Percentiles rank a stretch among this genome's conserved stretches.
phyloP scores from a whole-genome alignment of 2,888 invertebrate species.

The Cephalotes varians region DNA sequence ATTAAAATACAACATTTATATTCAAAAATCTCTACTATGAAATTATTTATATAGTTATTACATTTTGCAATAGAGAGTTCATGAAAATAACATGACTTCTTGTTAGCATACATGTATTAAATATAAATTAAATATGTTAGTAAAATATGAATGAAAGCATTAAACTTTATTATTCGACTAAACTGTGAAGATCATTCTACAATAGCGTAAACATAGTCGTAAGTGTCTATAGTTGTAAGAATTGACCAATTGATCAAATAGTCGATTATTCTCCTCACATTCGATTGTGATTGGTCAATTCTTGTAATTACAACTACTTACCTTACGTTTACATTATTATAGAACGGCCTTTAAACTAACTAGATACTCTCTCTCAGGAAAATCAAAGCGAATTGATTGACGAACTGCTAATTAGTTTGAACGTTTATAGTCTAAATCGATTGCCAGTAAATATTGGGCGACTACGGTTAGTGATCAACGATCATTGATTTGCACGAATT shows the following conservation, averaged over 20 bases:
- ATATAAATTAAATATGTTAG: conserved; percentile 4
- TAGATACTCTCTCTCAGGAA: conserved; percentile 7
- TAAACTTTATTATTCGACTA: conserved; percentile 3
- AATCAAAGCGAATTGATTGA: conserved; percentile 38
- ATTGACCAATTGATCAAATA: too few species aligned
- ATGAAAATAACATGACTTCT: background rate
- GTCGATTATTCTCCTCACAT: too few species aligned
- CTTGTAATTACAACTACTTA: too few species aligned
- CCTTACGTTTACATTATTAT: too few species aligned
- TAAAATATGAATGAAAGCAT: conserved; percentile 3
- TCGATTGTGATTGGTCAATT: too few species aligned
- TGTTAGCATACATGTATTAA: background rate
- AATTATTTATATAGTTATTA: background rate
- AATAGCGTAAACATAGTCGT: too few species aligned
- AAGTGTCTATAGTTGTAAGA: too few species aligned
- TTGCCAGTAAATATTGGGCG: conserved; percentile 51
- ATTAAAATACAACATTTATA: background rate
- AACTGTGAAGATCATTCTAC: too few species aligned
- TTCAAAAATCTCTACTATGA: background rate
- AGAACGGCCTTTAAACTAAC: conserved; percentile 51
- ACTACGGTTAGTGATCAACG: conserved; percentile 38
- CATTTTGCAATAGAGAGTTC: background rate
- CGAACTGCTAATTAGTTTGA: conserved; percentile 43
- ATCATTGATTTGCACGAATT: conserved; percentile 57
- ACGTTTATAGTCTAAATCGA: conserved; percentile 37